Evolutionary conservation across 2,113 vertebrate genomes (phyloP).

Genomic region (Jacana jacana): DNA sequence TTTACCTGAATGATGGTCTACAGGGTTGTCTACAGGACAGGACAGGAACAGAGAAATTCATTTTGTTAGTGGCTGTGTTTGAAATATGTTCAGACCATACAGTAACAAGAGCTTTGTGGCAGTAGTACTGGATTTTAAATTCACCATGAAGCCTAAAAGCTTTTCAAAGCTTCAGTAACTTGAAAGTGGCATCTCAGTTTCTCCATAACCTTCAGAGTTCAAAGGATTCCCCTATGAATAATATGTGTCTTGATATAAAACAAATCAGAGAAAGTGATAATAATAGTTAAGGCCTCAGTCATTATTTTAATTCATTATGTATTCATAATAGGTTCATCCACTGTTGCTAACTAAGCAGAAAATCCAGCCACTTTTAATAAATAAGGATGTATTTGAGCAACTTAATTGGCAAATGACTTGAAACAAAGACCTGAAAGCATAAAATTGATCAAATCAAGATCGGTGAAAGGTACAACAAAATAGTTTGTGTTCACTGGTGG

Average conservation of each 20-base stretch:
- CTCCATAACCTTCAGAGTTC: background rate
- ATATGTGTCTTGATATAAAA: background rate
- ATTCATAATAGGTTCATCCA: background rate
- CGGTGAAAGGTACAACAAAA: background rate
- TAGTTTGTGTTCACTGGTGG: conserved; percentile 13
- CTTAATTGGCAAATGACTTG: conserved; percentile 27
- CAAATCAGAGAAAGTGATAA: background rate
- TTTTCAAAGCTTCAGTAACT: background rate
- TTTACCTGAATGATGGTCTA: background rate
- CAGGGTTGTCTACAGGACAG: background rate
- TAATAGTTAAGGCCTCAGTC: background rate
- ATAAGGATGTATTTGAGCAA: conserved; percentile 6
- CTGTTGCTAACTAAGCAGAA: conserved; percentile 31
- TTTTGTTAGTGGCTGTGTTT: background rate
- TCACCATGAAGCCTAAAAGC: background rate
- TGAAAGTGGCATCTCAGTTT: background rate
- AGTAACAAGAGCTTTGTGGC: background rate
- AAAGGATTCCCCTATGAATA: background rate
- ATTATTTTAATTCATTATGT: background rate
- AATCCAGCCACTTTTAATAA: conserved; percentile 14
- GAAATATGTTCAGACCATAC: background rate
- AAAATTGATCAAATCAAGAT: conserved; percentile 12
- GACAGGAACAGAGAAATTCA: background rate
- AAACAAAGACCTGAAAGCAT: conserved; percentile 6
- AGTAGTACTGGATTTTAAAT: background rate